phyloP scores from a whole-genome alignment of 2,113 vertebrate species.

The Clarias gariepinus region DNA sequence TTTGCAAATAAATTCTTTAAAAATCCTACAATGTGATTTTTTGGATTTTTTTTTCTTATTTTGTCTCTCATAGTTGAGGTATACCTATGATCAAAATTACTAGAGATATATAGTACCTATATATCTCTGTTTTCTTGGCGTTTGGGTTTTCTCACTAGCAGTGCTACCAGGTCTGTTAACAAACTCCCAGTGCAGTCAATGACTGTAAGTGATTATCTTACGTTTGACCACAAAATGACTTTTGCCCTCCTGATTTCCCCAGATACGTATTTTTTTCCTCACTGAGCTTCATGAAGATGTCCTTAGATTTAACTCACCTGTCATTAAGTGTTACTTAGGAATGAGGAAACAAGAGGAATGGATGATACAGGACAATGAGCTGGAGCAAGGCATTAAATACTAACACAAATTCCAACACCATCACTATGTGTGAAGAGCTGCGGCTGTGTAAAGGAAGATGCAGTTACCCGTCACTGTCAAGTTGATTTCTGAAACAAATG shows the following conservation, averaged over 20 bases:
- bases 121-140: not conserved
- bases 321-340: slow-evolving; percentile 8
- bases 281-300: not conserved
- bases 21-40: too few species aligned
- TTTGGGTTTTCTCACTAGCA: not conserved
- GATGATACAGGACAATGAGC: not conserved
- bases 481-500: not conserved
- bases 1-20: too few species aligned
- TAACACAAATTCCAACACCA: not conserved
- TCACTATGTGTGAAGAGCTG: not conserved
- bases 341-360: not conserved
- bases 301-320: not conserved
- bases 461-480: not conserved
- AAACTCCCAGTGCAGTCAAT: not conserved
- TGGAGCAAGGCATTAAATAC: not conserved
- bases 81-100: too few species aligned
- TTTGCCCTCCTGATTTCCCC: not conserved
- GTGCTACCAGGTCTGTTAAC: not conserved
- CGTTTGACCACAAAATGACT: not conserved
- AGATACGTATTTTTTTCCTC: not conserved
- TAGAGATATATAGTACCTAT: too few species aligned
- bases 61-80: too few species aligned
- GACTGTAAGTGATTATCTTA: not conserved
- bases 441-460: not conserved
- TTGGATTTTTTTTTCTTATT: too few species aligned